Conservation (phyloP, 2,113 vertebrate species). For the Marmota flaviventris region DNA sequence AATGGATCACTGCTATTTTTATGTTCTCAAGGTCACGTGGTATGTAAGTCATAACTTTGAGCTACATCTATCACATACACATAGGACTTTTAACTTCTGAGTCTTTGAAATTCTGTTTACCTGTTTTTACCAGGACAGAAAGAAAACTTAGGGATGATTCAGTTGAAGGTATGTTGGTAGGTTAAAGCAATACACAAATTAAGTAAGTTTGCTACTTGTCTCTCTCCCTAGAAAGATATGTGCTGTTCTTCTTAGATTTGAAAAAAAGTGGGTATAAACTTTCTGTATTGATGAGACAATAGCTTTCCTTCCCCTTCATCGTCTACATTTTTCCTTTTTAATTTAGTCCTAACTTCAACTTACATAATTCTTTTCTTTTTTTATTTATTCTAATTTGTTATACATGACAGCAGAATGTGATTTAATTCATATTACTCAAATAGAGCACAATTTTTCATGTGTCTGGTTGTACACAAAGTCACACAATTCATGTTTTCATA, state of each 20-base stretch:
- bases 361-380: background rate
- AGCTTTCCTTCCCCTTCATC: background rate
- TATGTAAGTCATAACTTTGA: background rate
- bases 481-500: too few species aligned
- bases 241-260: background rate
- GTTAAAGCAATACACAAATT: background rate
- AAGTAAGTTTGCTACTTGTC: background rate
- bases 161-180: background rate
- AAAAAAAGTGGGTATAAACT: background rate
- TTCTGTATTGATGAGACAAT: background rate
- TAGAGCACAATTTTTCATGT: too few species aligned
- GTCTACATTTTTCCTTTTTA: background rate
- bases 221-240: background rate
- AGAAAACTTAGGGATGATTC: background rate
- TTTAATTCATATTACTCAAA: too few species aligned
- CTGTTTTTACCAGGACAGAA: background rate
- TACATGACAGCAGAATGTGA: too few species aligned
- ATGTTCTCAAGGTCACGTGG: background rate
- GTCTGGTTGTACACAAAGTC: too few species aligned
- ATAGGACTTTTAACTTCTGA: background rate
- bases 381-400: too few species aligned
- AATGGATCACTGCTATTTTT: background rate
- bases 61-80: background rate
- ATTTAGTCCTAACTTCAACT: conserved; percentile 43
- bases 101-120: background rate